phyloP scores from a whole-genome alignment of 2,888 invertebrate genomes.

The Drosophila fungiperda region DNA sequence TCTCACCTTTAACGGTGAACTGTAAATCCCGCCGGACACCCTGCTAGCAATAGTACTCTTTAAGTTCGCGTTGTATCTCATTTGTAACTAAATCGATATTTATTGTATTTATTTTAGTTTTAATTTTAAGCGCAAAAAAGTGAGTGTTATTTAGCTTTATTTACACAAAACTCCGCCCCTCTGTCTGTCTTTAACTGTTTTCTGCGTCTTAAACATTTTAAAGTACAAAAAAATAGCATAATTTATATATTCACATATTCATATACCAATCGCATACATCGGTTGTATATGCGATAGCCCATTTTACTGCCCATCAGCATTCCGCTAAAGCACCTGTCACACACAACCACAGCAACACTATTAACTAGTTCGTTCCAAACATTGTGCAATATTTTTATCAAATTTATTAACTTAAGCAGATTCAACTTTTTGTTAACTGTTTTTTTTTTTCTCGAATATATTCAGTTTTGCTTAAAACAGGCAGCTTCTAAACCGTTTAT shows the following conservation, averaged over 20 bases:
- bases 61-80: slow-evolving; percentile 45
- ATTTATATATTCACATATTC: slow-evolving; percentile 10
- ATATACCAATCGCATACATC: slow-evolving; percentile 18
- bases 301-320: slow-evolving; percentile 44
- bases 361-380: slow-evolving; percentile 14
- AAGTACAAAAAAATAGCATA: slow-evolving; percentile 52
- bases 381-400: slow-evolving; percentile 43
- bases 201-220: slow-evolving; percentile 37
- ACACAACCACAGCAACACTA: neutral
- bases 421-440: neutral
- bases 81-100: slow-evolving; percentile 36
- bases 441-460: slow-evolving; percentile 6
- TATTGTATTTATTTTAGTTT: slow-evolving; percentile 63
- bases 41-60: neutral
- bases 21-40: slow-evolving; percentile 34
- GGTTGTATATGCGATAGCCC: slow-evolving; percentile 16
- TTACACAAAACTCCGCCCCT: slow-evolving; percentile 16
- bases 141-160: slow-evolving; percentile 51
- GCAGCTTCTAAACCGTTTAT: slow-evolving; percentile 7
- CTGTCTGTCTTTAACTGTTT: neutral
- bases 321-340: slow-evolving; percentile 30
- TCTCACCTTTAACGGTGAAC: slow-evolving; percentile 84
- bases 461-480: slow-evolving; percentile 10
- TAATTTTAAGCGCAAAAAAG: slow-evolving; percentile 21
- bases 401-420: slow-evolving; percentile 6